These are phyloP conservation scores for Balearica regulorum DNA, from an alignment of 2,797 vertebrate genomes.

Conservation along the genomic window DNA sequence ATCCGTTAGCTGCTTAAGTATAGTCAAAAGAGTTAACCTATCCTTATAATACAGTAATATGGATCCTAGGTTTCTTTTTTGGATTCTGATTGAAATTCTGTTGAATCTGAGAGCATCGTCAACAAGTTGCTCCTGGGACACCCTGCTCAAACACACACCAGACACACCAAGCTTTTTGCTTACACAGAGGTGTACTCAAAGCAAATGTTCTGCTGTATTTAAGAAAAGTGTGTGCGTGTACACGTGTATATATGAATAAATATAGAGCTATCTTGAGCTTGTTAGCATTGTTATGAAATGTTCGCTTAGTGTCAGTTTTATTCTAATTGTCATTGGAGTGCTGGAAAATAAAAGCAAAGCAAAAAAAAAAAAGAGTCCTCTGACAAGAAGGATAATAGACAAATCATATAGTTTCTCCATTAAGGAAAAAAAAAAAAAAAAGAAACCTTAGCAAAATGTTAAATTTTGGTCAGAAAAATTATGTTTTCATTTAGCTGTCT, in stretches of 20 bases:
- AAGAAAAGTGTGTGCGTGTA: conserved; percentile 19
- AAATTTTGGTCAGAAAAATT: conserved; percentile 21
- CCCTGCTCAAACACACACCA: conserved; percentile 3
- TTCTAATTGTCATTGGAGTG: conserved; percentile 41
- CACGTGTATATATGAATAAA: not conserved
- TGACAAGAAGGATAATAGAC: conserved; percentile 5
- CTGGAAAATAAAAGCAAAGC: conserved; percentile 46
- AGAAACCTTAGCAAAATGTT: not conserved
- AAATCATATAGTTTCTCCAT: conserved; percentile 23
- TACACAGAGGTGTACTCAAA: conserved; percentile 35
- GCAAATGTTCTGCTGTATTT: conserved; percentile 37
- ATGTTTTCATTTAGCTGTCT: not conserved
- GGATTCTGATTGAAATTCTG: not conserved
- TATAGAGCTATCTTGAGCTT: conserved; percentile 39
- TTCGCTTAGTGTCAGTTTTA: conserved; percentile 39
- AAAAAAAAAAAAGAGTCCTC: not conserved
- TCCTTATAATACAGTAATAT: not conserved
- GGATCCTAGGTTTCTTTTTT: not conserved
- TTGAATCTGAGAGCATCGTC: not conserved
- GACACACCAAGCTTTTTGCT: not conserved
- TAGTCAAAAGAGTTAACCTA: not conserved
- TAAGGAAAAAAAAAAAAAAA: not conserved
- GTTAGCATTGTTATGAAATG: conserved; percentile 25
- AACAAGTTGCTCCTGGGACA: not conserved
- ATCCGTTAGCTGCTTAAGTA: not conserved